Evolutionary conservation across 1,140 invertebrate genomes (phyloP).

Genomic region (Drosophila nebulosa): DNA sequence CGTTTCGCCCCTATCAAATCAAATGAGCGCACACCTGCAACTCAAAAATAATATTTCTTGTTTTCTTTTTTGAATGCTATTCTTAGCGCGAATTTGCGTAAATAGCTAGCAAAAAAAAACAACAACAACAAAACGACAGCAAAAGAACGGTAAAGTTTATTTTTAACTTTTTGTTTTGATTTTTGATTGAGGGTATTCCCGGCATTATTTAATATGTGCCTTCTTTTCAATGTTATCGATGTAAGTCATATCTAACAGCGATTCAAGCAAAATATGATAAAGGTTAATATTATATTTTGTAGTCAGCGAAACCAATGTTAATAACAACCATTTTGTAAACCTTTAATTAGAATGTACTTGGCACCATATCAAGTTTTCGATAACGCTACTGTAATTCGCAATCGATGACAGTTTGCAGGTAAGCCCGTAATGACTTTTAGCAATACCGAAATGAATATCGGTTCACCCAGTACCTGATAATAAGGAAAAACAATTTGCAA

Average conservation of each 20-base stretch:
- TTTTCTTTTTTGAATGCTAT: constrained; percentile 56
- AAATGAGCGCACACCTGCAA: constrained; percentile 47
- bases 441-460: too few species aligned
- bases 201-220: too few species aligned
- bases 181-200: neutral
- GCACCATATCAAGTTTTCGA: too few species aligned
- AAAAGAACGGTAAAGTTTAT: neutral
- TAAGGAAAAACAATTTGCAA: too few species aligned
- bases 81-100: constrained; percentile 63
- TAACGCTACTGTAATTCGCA: too few species aligned
- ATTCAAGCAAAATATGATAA: neutral
- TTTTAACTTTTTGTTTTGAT: constrained; percentile 1
- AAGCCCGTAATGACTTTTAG: too few species aligned
- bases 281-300: neutral
- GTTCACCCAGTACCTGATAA: too few species aligned
- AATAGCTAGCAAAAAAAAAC: constrained; percentile 31
- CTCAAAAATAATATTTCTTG: constrained; percentile 61
- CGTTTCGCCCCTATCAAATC: neutral
- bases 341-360: too few species aligned
- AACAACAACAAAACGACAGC: constrained; percentile 13
- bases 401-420: too few species aligned
- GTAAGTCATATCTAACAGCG: neutral
- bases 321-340: too few species aligned
- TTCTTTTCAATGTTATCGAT: neutral
- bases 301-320: too few species aligned